A percentile compares a stretch with the other conserved stretches of the same genome.
These are phyloP conservation scores for Leptocoma aspasia DNA, from an alignment of 2,113 vertebrate genomes.

Conservation along the genomic window DNA sequence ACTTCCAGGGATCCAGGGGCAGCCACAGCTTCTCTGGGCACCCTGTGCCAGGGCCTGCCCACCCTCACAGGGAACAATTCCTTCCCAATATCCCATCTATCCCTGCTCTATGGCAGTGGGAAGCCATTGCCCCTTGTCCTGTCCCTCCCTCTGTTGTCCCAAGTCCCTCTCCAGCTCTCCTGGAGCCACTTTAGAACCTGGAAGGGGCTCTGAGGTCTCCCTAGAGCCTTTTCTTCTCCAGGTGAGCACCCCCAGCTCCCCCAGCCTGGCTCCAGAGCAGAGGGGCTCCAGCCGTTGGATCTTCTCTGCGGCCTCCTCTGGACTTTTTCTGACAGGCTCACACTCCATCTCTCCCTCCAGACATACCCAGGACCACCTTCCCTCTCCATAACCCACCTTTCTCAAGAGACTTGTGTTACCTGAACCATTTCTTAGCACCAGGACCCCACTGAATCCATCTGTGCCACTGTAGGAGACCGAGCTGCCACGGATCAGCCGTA, in stretches of 20 bases:
- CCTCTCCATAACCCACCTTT: not conserved
- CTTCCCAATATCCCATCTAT: fast-evolving
- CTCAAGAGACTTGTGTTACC: not conserved
- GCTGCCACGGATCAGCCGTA: fast-evolving
- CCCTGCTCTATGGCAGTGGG: not conserved
- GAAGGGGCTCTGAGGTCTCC: not conserved
- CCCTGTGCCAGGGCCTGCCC: fast-evolving
- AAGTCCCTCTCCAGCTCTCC: not conserved
- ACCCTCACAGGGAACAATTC: fast-evolving
- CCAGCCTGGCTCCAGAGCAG: not conserved
- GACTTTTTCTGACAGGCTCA: not conserved
- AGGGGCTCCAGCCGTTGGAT: not conserved
- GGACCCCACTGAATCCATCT: not conserved
- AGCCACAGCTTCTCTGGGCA: not conserved
- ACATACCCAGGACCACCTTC: not conserved
- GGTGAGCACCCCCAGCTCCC: not conserved
- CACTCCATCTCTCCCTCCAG: not conserved
- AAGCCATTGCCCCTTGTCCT: not conserved
- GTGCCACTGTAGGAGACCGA: fast-evolving
- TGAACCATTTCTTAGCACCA: not conserved
- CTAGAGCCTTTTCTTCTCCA: not conserved
- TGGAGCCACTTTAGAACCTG: not conserved
- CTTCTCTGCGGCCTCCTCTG: fast-evolving
- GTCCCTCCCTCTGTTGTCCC: not conserved
- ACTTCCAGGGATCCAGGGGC: not conserved